Evolutionary conservation across 1,140 invertebrate genomes (phyloP).

Genomic region (Zaprionus kolodkinae): DNA sequence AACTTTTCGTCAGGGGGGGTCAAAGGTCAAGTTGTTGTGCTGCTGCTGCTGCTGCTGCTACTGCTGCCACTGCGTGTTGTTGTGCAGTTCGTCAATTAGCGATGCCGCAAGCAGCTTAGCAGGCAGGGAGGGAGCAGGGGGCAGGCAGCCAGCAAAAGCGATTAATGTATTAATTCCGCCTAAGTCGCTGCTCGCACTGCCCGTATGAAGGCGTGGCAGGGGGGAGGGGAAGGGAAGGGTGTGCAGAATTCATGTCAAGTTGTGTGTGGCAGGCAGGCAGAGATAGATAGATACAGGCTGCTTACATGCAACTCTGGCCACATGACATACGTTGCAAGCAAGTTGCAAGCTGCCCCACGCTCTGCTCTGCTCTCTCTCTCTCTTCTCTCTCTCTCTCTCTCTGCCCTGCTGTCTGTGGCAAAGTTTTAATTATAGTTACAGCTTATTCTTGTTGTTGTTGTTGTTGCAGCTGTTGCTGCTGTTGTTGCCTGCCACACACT

Average conservation of each 20-base stretch:
- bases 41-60: neutral
- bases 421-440: slow-evolving; percentile 79
- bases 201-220: too few species aligned
- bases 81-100: slow-evolving; percentile 76
- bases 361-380: neutral
- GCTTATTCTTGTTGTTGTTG: slow-evolving; percentile 40
- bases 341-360: neutral
- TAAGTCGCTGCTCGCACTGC: slow-evolving; percentile 22
- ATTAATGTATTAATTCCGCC: slow-evolving; percentile 72
- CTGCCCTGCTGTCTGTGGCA: slow-evolving; percentile 27
- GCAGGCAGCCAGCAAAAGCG: slow-evolving; percentile 56
- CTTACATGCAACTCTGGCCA: slow-evolving; percentile 35
- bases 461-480: slow-evolving; percentile 11
- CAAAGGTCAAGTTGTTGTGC: slow-evolving; percentile 26
- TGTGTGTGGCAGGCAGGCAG: neutral
- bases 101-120: slow-evolving; percentile 59
- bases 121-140: too few species aligned
- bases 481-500: slow-evolving; percentile 16
- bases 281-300: neutral
- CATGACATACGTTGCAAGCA: slow-evolving; percentile 3
- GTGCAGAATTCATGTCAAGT: too few species aligned
- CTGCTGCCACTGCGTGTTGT: slow-evolving; percentile 7
- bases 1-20: slow-evolving; percentile 42
- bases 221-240: neutral
- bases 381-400: too few species aligned